Conservation (phyloP, 2,888 invertebrate genomes). For the Exocentrus adspersus region DNA sequence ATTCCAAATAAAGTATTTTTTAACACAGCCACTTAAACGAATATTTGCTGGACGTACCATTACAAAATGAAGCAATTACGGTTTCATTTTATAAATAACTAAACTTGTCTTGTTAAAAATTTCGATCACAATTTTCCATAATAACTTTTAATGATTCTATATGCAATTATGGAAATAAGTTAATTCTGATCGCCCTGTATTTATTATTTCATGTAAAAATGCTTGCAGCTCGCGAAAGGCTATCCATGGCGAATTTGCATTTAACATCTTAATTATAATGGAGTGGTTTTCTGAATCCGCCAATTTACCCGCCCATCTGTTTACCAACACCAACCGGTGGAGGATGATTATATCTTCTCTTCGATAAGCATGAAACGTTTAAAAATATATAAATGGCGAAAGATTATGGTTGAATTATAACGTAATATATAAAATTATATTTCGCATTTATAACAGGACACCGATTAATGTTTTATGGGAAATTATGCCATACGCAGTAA, state of each 20-base stretch:
- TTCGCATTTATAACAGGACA: conserved; percentile 5
- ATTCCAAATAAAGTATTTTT: too few species aligned
- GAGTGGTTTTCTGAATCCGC: conserved; percentile 49
- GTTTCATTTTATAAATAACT: neutral
- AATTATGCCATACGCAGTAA: neutral
- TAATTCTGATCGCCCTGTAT: conserved; percentile 6
- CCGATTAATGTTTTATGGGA: neutral
- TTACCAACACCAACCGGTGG: conserved; percentile 54
- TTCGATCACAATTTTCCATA: conserved; percentile 2
- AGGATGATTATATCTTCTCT: conserved; percentile 41
- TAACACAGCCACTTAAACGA: too few species aligned
- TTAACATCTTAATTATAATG: conserved; percentile 61
- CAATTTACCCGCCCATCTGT: conserved; percentile 58
- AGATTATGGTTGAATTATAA: conserved; percentile 44
- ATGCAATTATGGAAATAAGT: conserved; percentile 7
- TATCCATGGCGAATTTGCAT: conserved; percentile 51
- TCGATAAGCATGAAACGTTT: conserved; percentile 35
- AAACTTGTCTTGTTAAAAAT: neutral
- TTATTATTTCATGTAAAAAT: conserved; percentile 13
- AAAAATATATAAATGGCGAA: conserved; percentile 37
- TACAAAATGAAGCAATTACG: too few species aligned
- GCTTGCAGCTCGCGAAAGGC: conserved; percentile 11
- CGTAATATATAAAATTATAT: conserved; percentile 8
- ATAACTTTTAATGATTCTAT: neutral
- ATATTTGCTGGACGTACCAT: too few species aligned